Evolutionary conservation across 2,113 vertebrate genomes (phyloP).

Genomic region (Bolborhynchus lineola): DNA sequence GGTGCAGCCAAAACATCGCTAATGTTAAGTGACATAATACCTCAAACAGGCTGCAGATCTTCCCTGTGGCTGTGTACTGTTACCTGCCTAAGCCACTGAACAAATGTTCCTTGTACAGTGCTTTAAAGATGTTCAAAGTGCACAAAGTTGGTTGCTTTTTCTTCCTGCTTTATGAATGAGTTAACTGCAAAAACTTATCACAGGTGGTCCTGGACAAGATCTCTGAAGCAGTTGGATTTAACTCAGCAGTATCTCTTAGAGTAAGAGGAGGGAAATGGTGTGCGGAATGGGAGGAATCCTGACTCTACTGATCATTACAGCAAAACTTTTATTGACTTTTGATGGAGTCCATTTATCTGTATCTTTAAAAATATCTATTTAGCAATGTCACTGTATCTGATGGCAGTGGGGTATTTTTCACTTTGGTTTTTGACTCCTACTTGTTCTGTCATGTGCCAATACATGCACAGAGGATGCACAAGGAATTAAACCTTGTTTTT

Average conservation of each 20-base stretch:
- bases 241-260: background rate
- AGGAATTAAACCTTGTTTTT: background rate
- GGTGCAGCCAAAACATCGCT: background rate
- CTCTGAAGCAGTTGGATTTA: background rate
- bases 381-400: background rate
- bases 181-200: background rate
- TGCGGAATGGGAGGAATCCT: background rate
- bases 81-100: background rate
- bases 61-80: background rate
- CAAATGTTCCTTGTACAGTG: accelerated
- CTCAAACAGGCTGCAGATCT: background rate
- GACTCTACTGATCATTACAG: background rate
- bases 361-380: background rate
- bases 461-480: background rate
- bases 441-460: background rate
- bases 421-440: background rate
- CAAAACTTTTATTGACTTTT: background rate
- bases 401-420: background rate
- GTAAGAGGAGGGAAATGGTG: background rate
- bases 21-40: background rate
- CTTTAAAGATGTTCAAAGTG: background rate
- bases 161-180: background rate
- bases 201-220: background rate
- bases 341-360: background rate
- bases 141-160: background rate